These are phyloP conservation scores for Globicephala melas DNA, from an alignment of 2,113 vertebrate species.

Conservation along the genomic window DNA sequence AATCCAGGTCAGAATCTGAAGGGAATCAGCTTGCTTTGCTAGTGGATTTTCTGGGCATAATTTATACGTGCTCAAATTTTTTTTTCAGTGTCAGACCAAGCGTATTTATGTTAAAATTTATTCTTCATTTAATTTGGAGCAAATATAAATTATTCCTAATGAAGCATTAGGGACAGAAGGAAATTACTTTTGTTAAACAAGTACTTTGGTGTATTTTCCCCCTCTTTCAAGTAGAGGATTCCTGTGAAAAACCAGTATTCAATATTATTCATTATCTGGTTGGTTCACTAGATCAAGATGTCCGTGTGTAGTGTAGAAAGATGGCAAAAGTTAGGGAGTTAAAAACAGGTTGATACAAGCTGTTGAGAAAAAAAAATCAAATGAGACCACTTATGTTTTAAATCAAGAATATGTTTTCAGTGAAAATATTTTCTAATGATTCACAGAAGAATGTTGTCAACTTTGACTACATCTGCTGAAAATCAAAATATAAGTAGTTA, in stretches of 20 bases:
- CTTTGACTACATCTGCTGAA: constrained; percentile 55
- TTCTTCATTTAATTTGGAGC: constrained; percentile 50
- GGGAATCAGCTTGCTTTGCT: not conserved
- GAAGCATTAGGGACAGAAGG: not conserved
- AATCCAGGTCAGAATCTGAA: not conserved
- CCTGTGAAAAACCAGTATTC: not conserved
- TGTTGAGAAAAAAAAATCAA: constrained; percentile 22
- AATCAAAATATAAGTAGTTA: constrained; percentile 53
- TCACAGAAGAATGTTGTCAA: constrained; percentile 61
- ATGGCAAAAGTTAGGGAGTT: constrained; percentile 22
- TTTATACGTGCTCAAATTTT: not conserved
- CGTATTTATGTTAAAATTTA: not conserved
- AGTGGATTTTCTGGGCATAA: not conserved
- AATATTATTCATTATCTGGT: constrained; percentile 30
- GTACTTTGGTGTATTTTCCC: constrained; percentile 1
- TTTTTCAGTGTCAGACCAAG: not conserved
- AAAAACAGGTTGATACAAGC: constrained; percentile 59
- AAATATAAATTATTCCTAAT: not conserved
- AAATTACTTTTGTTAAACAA: constrained; percentile 34
- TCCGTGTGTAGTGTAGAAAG: constrained; percentile 38
- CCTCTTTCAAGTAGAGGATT: not conserved
- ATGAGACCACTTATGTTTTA: constrained; percentile 63
- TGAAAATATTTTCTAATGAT: constrained; percentile 70
- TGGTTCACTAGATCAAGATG: constrained; percentile 22
- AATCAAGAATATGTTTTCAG: constrained; percentile 66